Conservation (phyloP, 2,797 vertebrate species). For the Tamandua tetradactyla region DNA sequence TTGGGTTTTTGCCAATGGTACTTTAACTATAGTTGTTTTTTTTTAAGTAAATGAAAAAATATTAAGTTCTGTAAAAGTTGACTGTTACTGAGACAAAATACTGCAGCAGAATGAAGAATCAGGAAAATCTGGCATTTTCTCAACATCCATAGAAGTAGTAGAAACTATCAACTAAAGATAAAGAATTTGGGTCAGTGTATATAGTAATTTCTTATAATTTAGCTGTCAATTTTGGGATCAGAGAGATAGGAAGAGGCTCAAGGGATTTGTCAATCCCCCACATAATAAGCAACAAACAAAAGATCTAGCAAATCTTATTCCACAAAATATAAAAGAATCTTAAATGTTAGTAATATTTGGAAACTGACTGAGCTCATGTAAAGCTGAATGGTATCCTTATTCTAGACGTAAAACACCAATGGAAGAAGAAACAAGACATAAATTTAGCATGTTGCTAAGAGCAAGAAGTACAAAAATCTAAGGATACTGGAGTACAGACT, state of each 20-base stretch:
- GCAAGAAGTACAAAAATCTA: background rate
- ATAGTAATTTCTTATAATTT: conserved; percentile 34
- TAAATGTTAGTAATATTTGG: background rate
- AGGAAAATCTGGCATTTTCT: conserved; percentile 13
- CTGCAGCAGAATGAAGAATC: background rate
- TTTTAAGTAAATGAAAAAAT: conserved; percentile 44
- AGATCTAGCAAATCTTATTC: conserved; percentile 48
- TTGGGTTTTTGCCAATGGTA: conserved; percentile 40
- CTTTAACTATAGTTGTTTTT: background rate
- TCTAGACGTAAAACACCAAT: conserved; percentile 24
- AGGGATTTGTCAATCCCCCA: conserved; percentile 37
- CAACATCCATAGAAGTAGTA: background rate
- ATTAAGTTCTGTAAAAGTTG: conserved; percentile 20
- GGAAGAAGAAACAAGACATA: conserved; percentile 46
- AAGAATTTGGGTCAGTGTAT: conserved; percentile 44
- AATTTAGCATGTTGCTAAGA: background rate
- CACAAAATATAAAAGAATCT: background rate
- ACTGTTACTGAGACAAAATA: conserved; percentile 35
- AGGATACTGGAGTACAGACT: background rate
- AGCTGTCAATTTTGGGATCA: conserved; percentile 57
- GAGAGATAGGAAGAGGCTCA: conserved; percentile 32
- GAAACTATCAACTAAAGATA: conserved; percentile 27
- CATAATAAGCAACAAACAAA: conserved; percentile 13
- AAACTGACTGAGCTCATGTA: conserved; percentile 34
- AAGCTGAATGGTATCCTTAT: background rate